Base-by-base conservation (phyloP, 2,888 invertebrate genomes). In the Cantharis flavilabris region DNA sequence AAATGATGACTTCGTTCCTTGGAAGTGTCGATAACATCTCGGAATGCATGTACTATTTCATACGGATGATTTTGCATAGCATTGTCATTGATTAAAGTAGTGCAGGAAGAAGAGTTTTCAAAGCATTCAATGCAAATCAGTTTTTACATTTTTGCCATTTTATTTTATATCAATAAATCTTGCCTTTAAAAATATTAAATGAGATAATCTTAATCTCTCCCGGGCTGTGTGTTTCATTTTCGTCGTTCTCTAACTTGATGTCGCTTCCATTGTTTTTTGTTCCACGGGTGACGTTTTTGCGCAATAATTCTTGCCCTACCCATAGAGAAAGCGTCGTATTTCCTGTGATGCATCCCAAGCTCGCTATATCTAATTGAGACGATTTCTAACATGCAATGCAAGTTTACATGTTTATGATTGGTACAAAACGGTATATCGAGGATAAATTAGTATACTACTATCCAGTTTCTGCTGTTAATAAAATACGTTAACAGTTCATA, bases 1-100 rank as follows among this genome's bases (percentile, higher is more conserved):
- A 76, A 79, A 79, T 80, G 80, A 80, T 77, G 80, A 79, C 80
- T 80, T 79, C 78, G 80, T 78, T 79, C 72, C 78, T 63, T 70
- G 73, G 80, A 78, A 79, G 78, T 80, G 80, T 77, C 70, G 80
- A 80, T 80, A 80, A 72, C 72, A 80, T 80, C 80, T 79, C 64
- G 69, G 80, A 78, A 76, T 74, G 72, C 71, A 70, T 73, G 71
- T 49, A 49, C 49, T 76, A 78, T 78, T 78, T 80, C 78, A 71
- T 79, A 77, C 79, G 77, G 78, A 72, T 78, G 78, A 75, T 71
- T 78, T 73, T 78, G 75, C 75, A 78, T 78, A 78, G 65, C 75
- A 75, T 70, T 69, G 73, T 65, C 71, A 70, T 75, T 78, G 78
- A 78, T 78, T 78, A 73, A 75, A 76, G 62, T 77, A 71, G 74